These are phyloP conservation scores for Picus viridis DNA, from an alignment of 2,797 vertebrate species.

Conservation along the genomic window DNA sequence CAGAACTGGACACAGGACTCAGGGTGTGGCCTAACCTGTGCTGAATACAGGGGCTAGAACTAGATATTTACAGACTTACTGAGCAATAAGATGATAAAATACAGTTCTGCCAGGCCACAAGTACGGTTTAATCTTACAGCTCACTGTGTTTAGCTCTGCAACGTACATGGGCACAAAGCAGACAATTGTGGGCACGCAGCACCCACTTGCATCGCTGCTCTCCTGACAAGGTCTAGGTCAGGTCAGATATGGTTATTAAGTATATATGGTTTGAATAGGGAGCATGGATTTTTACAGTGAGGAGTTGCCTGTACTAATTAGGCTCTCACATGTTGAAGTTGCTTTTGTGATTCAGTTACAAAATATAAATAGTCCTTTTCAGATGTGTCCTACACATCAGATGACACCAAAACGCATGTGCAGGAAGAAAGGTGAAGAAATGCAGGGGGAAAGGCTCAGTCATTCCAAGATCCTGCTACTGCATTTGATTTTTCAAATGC, in stretches of 20 bases:
- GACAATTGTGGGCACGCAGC: background rate
- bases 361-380: background rate
- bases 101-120: background rate
- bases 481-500: background rate
- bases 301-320: background rate
- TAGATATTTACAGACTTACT: background rate
- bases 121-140: background rate
- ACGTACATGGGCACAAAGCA: background rate
- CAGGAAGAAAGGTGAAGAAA: background rate
- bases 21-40: too few relatives aligned
- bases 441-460: accelerated
- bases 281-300: background rate
- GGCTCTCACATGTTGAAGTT: background rate
- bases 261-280: background rate
- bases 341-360: background rate
- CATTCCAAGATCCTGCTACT: background rate
- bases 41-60: background rate
- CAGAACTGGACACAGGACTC: too few relatives aligned
- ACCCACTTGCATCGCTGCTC: background rate
- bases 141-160: background rate
- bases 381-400: background rate
- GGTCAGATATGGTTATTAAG: background rate
- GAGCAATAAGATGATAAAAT: background rate
- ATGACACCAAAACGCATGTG: background rate
- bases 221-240: background rate